Evolutionary conservation across 2,888 invertebrate species (phyloP).

Genomic region (Leptogaster cylindrica): DNA sequence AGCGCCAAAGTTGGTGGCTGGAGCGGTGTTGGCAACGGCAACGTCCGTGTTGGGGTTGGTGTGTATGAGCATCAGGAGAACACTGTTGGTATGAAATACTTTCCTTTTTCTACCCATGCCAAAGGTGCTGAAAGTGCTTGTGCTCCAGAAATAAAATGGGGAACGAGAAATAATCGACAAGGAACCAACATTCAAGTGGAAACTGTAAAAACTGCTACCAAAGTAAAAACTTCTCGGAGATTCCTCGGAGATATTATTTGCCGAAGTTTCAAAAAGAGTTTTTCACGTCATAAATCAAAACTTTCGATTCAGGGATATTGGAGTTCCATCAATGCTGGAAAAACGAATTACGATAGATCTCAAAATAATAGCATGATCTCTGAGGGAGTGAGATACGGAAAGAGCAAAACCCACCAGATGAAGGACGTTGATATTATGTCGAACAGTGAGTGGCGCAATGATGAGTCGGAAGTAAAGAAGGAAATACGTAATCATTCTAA

Average conservation of each 20-base stretch:
- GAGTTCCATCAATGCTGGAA: slow-evolving; percentile 30
- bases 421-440: background rate
- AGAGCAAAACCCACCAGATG: background rate
- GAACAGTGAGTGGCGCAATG: background rate
- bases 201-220: slow-evolving; percentile 21
- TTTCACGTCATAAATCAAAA: slow-evolving; percentile 39
- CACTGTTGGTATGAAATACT: too few species aligned
- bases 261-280: slow-evolving; percentile 20
- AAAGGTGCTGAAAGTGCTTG: slow-evolving; percentile 5
- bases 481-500: slow-evolving; percentile 10
- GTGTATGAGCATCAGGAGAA: too few species aligned
- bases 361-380: slow-evolving; percentile 30
- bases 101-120: background rate
- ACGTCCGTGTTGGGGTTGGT: too few species aligned
- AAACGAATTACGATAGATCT: slow-evolving; percentile 31
- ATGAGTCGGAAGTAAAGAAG: background rate
- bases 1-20: slow-evolving; percentile 41
- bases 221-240: slow-evolving; percentile 3
- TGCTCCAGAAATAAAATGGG: background rate
- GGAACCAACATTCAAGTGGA: slow-evolving; percentile 7
- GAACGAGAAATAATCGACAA: slow-evolving; percentile 35
- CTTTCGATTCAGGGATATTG: slow-evolving; percentile 39
- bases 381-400: background rate
- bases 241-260: background rate
- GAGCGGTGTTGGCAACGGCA: too few species aligned